Evolutionary conservation across 2,888 invertebrate genomes (phyloP).

Genomic region (Lycophotia porphyrea): DNA sequence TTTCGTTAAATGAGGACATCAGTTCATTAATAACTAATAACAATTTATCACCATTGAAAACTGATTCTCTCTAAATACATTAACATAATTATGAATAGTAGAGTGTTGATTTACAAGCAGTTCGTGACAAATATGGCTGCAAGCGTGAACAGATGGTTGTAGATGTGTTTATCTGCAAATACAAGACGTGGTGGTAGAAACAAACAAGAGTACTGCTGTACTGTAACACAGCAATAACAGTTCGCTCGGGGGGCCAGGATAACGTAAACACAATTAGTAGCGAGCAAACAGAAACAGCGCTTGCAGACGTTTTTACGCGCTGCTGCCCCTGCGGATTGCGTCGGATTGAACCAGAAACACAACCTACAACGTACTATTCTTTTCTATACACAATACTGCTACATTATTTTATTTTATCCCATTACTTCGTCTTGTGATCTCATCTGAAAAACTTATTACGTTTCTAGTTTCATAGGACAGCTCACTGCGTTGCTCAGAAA

Average conservation of each 20-base stretch:
- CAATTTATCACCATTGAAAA: conserved; percentile 24
- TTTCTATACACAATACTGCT: conserved; percentile 19
- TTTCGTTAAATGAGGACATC: conserved; percentile 40
- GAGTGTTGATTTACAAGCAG: conserved; percentile 9
- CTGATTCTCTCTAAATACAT: conserved; percentile 34
- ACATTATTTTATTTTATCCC: conserved; percentile 4
- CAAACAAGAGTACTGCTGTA: conserved; percentile 5
- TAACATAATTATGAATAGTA: conserved; percentile 24
- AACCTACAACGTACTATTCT: background rate
- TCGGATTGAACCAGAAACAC: conserved; percentile 19
- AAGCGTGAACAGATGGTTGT: background rate
- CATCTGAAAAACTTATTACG: conserved; percentile 10
- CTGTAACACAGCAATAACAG: background rate
- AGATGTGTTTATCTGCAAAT: background rate
- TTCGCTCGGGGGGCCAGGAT: background rate
- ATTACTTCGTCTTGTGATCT: conserved; percentile 11
- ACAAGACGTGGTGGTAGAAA: conserved; percentile 11
- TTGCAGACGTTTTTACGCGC: conserved; percentile 36
- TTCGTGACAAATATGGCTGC: conserved; percentile 16
- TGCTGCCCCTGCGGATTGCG: conserved; percentile 2
- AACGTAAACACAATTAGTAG: conserved; percentile 54
- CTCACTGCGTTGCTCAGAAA: conserved; percentile 10
- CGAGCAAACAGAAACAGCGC: conserved; percentile 46
- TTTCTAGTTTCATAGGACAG: conserved; percentile 13
- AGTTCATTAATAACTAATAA: conserved; percentile 36